A percentile compares a stretch with the other conserved stretches of the same genome.
These are phyloP conservation scores for Prunella himalayana DNA, from an alignment of 2,113 vertebrate genomes.

Conservation along the genomic window DNA sequence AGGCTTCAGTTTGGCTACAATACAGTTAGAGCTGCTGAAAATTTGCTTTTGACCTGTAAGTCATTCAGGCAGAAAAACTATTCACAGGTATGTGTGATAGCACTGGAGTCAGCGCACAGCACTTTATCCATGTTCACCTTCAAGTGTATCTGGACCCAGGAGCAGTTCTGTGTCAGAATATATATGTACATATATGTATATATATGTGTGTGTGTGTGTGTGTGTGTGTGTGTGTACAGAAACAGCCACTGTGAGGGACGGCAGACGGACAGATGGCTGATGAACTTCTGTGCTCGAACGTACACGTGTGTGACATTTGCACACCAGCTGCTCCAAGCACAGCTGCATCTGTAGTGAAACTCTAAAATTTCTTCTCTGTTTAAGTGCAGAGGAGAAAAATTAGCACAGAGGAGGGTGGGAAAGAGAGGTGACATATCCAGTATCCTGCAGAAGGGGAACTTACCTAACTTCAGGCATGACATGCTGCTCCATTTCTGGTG, in stretches of 20 bases:
- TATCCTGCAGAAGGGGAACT: neutral
- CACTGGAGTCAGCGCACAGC: accelerated
- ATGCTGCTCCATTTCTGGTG: neutral
- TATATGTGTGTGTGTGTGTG: neutral
- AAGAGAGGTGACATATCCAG: neutral
- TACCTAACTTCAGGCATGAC: neutral
- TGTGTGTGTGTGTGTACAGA: neutral
- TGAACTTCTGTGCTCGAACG: neutral
- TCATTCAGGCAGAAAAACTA: neutral
- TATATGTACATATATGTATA: neutral
- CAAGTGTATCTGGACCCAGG: neutral
- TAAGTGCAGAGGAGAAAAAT: neutral
- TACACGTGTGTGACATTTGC: neutral
- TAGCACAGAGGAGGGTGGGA: neutral
- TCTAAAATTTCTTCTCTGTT: neutral
- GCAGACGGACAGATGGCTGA: neutral
- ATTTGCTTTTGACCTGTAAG: neutral
- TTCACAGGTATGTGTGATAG: neutral
- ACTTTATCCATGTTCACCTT: neutral
- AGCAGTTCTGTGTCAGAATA: neutral
- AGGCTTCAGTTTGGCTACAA: neutral
- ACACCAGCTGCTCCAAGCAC: neutral
- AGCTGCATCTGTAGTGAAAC: neutral
- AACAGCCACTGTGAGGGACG: neutral
- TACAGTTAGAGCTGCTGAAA: neutral